Evolutionary conservation across 1,140 invertebrate genomes (phyloP).

Genomic region (Macrosteles quadrilineatus): DNA sequence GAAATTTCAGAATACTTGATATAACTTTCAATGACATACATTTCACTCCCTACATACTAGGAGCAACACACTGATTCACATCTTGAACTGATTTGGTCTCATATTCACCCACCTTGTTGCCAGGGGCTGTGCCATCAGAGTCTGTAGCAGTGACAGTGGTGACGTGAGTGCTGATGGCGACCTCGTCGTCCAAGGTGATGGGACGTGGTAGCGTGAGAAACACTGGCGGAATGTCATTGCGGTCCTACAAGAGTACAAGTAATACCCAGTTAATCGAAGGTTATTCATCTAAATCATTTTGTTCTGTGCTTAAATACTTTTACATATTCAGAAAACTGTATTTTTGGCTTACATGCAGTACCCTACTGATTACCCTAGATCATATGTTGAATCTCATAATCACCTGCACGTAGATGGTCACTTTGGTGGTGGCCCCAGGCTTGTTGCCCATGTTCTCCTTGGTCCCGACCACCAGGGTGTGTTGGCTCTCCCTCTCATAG

Average conservation of each 20-base stretch:
- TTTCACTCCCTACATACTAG: no score
- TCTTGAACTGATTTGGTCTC: no score
- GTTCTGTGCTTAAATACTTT: no score
- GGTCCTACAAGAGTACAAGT: constrained; percentile 60
- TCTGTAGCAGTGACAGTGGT: constrained; percentile 77
- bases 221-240: constrained; percentile 82
- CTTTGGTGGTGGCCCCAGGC: constrained; percentile 71
- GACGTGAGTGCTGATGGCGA: constrained; percentile 75
- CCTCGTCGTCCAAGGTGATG: constrained; percentile 79
- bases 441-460: constrained; percentile 72
- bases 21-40: no score
- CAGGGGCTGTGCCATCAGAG: constrained; percentile 77
- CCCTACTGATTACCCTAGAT: no score
- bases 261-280: no score
- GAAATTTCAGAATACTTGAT: no score
- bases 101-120: constrained; percentile 66
- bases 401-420: constrained; percentile 76
- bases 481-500: constrained; percentile 71
- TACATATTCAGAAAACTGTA: no score
- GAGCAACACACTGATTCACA: no score
- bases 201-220: constrained; percentile 79
- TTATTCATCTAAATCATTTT: no score
- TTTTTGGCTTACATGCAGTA: no score
- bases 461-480: constrained; percentile 77
- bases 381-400: no score